Conservation (phyloP, 1,140 invertebrate genomes). For the Alviniconcha marisindica region DNA sequence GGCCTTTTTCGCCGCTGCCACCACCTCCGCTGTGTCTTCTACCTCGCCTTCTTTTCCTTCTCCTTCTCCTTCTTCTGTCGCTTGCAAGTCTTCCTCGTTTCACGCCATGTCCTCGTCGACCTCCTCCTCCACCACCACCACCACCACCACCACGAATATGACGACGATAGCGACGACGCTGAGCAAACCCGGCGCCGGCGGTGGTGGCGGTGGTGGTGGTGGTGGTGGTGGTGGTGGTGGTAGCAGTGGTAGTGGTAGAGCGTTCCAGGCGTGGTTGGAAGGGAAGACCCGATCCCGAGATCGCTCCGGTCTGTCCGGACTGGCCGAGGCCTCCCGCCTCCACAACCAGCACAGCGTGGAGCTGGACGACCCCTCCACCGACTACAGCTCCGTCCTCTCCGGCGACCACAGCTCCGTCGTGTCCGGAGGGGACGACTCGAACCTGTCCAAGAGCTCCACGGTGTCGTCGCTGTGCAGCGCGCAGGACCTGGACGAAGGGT, state of each 20-base stretch:
- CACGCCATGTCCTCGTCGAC: too few relatives aligned
- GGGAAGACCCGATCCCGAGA: not conserved
- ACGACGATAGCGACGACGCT: not conserved
- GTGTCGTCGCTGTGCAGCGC: not conserved
- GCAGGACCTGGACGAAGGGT: not conserved
- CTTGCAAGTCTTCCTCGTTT: too few relatives aligned
- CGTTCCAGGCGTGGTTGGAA: conserved; percentile 3
- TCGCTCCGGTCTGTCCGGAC: too few relatives aligned
- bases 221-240: not conserved
- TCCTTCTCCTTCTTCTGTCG: not conserved
- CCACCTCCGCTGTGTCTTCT: conserved; percentile 35
- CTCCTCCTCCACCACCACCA: not conserved
- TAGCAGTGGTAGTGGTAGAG: not conserved
- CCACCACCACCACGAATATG: not conserved
- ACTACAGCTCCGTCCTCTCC: conserved; percentile 38
- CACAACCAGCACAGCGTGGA: not conserved
- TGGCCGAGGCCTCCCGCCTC: not conserved
- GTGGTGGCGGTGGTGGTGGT: not conserved
- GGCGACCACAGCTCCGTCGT: conserved; percentile 4
- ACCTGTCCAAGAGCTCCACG: conserved; percentile 10
- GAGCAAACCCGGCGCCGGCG: not conserved
- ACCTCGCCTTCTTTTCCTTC: conserved; percentile 44
- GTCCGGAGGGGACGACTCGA: too few relatives aligned
- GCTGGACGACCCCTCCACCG: conserved; percentile 1
- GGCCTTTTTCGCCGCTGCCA: not conserved